These are phyloP conservation scores for Nipponia nippon DNA, from an alignment of 2,113 vertebrate genomes.

Conservation along the genomic window DNA sequence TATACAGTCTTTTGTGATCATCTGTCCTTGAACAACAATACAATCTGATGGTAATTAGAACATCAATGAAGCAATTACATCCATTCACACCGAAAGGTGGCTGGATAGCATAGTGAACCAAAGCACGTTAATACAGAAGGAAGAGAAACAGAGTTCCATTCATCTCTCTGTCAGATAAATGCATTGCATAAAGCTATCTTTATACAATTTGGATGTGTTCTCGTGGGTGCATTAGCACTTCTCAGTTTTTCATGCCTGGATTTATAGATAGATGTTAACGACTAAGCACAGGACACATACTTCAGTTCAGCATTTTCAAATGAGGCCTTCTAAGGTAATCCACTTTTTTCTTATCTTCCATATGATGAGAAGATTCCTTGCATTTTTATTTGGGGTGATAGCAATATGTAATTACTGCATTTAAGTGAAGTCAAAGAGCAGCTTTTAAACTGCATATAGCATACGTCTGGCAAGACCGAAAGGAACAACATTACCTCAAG, in stretches of 20 bases:
- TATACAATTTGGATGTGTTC: background rate
- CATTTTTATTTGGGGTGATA: background rate
- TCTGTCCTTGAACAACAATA: background rate
- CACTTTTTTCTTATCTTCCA: background rate
- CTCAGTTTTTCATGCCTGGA: background rate
- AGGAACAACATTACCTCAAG: background rate
- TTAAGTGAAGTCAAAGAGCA: background rate
- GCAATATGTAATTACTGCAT: background rate
- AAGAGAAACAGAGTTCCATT: background rate
- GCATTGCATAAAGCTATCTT: background rate
- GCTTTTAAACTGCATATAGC: background rate
- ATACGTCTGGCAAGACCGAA: background rate
- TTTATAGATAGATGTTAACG: background rate
- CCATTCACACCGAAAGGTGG: background rate
- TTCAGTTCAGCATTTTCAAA: background rate
- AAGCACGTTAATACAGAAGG: background rate
- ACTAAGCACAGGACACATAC: background rate
- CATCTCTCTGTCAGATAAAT: background rate
- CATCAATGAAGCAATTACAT: slow-evolving; percentile 17
- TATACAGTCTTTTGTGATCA: background rate
- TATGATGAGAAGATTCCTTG: background rate
- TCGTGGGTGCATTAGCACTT: background rate
- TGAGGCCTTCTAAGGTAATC: background rate
- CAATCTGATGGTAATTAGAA: slow-evolving; percentile 3
- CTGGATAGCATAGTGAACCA: background rate